phyloP scores from a whole-genome alignment of 2,797 vertebrate species.

The Thalassophryne amazonica region DNA sequence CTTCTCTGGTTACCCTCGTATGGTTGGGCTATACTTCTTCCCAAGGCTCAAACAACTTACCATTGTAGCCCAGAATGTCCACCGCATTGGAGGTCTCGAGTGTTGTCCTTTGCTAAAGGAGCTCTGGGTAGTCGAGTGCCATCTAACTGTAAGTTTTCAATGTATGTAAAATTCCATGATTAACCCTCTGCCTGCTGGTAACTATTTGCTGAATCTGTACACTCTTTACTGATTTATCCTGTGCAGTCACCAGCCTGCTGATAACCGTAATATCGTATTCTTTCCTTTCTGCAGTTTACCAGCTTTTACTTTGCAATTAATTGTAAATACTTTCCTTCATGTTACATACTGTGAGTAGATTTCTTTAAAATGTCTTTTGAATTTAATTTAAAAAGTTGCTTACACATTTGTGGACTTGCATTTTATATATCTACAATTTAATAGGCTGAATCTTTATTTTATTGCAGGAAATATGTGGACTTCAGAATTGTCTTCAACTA shows the following conservation, averaged over 20 bases:
- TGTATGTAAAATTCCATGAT: not conserved
- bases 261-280: too few species aligned
- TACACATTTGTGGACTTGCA: too few species aligned
- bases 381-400: too few species aligned
- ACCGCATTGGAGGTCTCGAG: constrained; percentile 78
- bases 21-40: constrained; percentile 81
- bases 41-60: constrained; percentile 76
- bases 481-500: constrained; percentile 76
- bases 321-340: too few species aligned
- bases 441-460: not conserved
- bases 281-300: too few species aligned
- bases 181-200: not conserved
- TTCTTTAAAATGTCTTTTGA: too few species aligned
- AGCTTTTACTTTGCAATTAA: too few species aligned
- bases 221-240: not conserved
- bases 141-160: constrained; percentile 72
- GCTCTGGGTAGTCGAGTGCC: constrained; percentile 86
- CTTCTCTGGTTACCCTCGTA: constrained; percentile 83
- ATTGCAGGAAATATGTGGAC: constrained; percentile 76
- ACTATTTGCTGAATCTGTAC: not conserved
- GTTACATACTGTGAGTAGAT: too few species aligned
- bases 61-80: constrained; percentile 80
- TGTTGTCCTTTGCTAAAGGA: constrained; percentile 76
- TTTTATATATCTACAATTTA: not conserved
- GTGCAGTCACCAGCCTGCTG: too few species aligned